Conservation (phyloP, 2,113 vertebrate species). For the Oreochromis niloticus region DNA sequence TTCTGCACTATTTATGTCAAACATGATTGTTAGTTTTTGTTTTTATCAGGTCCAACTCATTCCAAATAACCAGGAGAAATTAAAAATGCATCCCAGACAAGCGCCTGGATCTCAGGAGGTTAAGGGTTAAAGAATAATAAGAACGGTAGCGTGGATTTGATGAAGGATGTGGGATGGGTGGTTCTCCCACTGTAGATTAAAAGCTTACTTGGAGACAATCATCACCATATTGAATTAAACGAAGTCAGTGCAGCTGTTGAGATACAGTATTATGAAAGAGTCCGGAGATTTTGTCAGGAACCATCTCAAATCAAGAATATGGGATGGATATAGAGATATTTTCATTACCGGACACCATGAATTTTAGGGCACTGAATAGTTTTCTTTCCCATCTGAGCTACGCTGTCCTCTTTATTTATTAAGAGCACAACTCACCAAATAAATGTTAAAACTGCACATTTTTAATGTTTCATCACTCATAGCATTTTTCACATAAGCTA, state of each 20-base stretch:
- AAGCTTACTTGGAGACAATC: neutral
- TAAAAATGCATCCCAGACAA: neutral
- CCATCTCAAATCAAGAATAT: neutral
- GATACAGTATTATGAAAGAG: neutral
- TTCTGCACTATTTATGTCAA: neutral
- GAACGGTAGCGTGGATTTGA: neutral
- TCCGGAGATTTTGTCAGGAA: neutral
- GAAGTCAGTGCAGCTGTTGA: neutral
- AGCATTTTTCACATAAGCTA: neutral
- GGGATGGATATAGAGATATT: neutral
- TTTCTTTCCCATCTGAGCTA: neutral
- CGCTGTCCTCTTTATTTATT: fast-evolving
- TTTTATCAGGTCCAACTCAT: neutral
- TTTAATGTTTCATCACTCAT: neutral
- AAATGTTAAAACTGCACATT: neutral
- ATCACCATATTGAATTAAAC: neutral
- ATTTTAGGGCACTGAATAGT: neutral
- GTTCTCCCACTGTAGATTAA: neutral
- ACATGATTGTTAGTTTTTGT: neutral
- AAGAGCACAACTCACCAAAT: neutral
- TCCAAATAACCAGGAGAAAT: neutral
- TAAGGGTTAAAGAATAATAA: neutral
- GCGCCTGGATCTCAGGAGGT: neutral
- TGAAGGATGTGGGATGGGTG: neutral
- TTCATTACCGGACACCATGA: neutral